phyloP scores from a whole-genome alignment of 2,888 invertebrate species.

The Beris chalybata region DNA sequence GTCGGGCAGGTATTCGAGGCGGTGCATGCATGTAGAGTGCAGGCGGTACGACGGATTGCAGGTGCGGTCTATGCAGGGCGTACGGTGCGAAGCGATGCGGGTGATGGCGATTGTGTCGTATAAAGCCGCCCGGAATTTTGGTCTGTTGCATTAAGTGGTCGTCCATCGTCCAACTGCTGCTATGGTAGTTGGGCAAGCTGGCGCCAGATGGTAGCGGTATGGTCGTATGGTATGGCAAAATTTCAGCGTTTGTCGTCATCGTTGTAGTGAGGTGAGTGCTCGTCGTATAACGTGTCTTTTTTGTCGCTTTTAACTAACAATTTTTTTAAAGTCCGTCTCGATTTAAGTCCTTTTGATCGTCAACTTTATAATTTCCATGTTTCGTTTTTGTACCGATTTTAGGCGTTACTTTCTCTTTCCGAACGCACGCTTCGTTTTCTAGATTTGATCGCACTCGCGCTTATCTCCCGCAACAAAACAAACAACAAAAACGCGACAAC shows the following conservation, averaged over 20 bases:
- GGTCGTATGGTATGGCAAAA: slow-evolving; percentile 54
- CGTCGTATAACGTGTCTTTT: no score
- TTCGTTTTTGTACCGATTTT: no score
- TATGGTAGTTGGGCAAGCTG: slow-evolving; percentile 51
- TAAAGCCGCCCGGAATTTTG: slow-evolving; percentile 51
- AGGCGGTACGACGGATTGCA: slow-evolving; percentile 45
- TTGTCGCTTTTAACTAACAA: no score
- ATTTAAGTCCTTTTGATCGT: no score
- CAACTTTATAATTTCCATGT: no score
- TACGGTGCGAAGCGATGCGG: slow-evolving; percentile 62
- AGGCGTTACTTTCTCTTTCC: no score
- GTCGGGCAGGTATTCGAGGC: slow-evolving; percentile 44
- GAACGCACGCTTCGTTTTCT: no score
- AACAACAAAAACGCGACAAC: no score
- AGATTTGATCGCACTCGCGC: no score
- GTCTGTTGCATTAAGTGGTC: slow-evolving; percentile 50
- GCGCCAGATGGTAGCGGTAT: slow-evolving; percentile 51
- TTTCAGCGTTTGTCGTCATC: slow-evolving; percentile 54
- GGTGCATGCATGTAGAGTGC: slow-evolving; percentile 43
- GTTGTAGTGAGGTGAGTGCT: no score
- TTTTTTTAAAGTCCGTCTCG: no score
- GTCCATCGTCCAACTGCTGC: slow-evolving; percentile 43
- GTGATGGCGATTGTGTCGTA: slow-evolving; percentile 51
- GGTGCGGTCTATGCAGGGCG: slow-evolving; percentile 68
- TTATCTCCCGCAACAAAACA: no score